Conservation (phyloP, 2,797 vertebrate species). For the Tragopan temminckii region DNA sequence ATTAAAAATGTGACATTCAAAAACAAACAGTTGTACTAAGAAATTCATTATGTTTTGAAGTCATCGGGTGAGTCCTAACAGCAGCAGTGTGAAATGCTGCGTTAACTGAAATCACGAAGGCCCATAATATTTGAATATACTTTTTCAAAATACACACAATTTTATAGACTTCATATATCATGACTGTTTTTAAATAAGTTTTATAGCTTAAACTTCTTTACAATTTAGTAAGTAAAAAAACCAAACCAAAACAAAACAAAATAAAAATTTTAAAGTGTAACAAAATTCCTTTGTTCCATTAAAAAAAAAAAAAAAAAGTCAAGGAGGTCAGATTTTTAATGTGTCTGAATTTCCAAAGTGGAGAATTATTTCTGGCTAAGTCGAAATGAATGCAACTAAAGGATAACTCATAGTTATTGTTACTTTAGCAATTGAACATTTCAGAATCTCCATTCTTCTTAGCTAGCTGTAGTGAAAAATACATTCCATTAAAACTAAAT, state of each 20-base stretch:
- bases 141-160: background rate
- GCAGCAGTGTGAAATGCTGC: background rate
- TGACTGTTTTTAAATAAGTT: background rate
- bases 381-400: background rate
- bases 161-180: background rate
- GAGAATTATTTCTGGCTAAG: background rate
- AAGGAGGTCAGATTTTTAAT: background rate
- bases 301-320: background rate
- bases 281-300: background rate
- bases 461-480: background rate
- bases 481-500: background rate
- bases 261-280: background rate
- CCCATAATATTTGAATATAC: background rate
- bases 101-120: background rate
- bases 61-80: background rate
- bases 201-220: background rate
- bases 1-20: background rate
- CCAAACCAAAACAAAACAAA: no score
- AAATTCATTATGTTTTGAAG: background rate
- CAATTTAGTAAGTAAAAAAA: background rate
- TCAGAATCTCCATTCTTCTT: background rate
- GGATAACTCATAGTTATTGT: accelerated
- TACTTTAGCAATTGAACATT: background rate
- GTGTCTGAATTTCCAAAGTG: background rate
- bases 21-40: background rate